Evolutionary conservation across 2,113 vertebrate species (phyloP).

Genomic region (Muntiacus reevesi): DNA sequence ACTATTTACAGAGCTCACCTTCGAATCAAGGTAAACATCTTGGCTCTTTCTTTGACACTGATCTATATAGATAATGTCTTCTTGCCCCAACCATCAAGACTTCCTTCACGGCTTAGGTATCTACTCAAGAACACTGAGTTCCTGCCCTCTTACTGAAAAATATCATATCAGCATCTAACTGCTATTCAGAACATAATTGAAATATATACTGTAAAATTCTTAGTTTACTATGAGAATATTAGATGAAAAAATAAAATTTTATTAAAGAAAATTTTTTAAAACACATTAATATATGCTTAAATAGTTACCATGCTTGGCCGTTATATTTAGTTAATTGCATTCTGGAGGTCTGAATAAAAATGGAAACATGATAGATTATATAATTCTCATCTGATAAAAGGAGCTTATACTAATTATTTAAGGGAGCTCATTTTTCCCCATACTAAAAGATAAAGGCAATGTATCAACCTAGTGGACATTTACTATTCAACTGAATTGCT

Average conservation of each 20-base stretch:
- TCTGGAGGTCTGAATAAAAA: neutral
- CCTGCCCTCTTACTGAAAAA: neutral
- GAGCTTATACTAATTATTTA: neutral
- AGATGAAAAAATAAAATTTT: neutral
- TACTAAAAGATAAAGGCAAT: neutral
- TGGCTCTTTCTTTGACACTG: accelerated
- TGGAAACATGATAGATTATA: neutral
- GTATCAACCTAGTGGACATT: neutral
- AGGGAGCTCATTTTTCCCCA: neutral
- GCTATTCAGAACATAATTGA: neutral
- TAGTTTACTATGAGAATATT: neutral
- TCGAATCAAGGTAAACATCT: neutral
- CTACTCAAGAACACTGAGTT: neutral
- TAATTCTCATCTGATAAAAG: neutral
- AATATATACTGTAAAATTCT: neutral
- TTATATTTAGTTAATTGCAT: neutral
- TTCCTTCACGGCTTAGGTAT: neutral
- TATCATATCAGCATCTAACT: accelerated
- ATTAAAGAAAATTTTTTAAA: neutral
- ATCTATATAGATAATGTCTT: neutral
- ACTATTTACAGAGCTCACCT: neutral
- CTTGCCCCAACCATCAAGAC: neutral
- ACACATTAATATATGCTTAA: neutral
- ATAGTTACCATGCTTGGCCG: neutral
- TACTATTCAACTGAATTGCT: neutral